phyloP scores from a whole-genome alignment of 2,888 invertebrate species.

The Gortyna flavago region DNA sequence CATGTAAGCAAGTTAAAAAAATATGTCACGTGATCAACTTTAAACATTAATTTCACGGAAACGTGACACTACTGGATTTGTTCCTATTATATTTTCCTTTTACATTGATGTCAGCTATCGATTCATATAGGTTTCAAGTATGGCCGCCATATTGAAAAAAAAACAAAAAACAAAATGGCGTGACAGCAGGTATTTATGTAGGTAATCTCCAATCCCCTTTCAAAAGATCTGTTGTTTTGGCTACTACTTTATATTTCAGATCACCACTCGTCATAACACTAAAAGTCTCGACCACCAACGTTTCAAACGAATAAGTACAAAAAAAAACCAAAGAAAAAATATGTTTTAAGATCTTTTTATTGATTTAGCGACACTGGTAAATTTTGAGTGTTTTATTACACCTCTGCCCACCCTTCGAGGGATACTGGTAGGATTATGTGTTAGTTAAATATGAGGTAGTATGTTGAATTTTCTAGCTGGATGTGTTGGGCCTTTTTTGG shows the following conservation, averaged over 20 bases:
- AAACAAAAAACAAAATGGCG: too few relatives aligned
- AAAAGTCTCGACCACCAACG: background rate
- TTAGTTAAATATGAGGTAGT: background rate
- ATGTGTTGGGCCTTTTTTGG: background rate
- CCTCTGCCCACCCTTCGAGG: background rate
- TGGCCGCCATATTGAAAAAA: too few relatives aligned
- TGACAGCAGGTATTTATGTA: too few relatives aligned
- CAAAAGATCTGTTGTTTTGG: background rate
- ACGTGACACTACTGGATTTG: too few relatives aligned
- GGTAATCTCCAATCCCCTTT: too few relatives aligned
- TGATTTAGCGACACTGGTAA: background rate
- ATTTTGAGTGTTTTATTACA: background rate
- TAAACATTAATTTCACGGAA: too few relatives aligned
- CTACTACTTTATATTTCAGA: background rate
- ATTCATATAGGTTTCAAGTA: too few relatives aligned
- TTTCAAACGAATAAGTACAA: background rate
- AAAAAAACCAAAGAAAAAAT: background rate
- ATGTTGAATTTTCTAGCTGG: background rate
- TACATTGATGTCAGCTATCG: too few relatives aligned
- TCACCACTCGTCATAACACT: background rate
- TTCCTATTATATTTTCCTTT: too few relatives aligned
- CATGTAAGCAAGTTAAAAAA: too few relatives aligned
- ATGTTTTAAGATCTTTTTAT: constrained; percentile 6
- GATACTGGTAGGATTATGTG: too few relatives aligned
- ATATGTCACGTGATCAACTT: too few relatives aligned